Conservation (phyloP, 2,113 vertebrate genomes). For the Stegostoma tigrinum region DNA sequence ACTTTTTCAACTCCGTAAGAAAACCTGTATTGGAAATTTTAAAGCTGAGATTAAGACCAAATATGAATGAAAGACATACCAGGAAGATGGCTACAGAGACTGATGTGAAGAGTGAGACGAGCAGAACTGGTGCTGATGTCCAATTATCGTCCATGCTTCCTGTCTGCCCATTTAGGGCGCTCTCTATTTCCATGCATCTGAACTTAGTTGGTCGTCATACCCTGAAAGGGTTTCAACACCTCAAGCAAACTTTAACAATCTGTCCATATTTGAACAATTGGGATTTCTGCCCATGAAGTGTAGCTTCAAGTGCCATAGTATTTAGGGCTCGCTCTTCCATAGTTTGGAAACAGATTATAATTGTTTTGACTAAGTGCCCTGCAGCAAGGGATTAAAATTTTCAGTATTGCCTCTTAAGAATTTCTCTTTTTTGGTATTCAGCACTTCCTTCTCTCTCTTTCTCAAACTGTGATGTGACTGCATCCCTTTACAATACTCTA, state of each 20-base stretch:
- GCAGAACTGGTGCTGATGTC: too few relatives aligned
- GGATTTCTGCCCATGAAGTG: neutral
- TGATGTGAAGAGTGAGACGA: neutral
- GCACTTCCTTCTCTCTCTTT: too few relatives aligned
- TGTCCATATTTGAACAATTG: neutral
- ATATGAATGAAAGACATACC: neutral
- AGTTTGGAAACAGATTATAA: neutral
- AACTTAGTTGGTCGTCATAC: neutral
- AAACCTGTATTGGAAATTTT: neutral
- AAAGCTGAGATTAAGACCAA: neutral
- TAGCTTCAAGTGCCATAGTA: neutral
- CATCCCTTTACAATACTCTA: too few relatives aligned
- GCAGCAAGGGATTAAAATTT: neutral
- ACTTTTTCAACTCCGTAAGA: neutral
- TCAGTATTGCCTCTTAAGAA: too few relatives aligned
- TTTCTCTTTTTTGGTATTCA: too few relatives aligned
- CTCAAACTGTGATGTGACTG: too few relatives aligned
- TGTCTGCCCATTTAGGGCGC: neutral
- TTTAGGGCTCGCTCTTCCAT: neutral
- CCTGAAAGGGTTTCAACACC: neutral
- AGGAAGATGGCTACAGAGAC: neutral
- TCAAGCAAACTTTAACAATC: neutral
- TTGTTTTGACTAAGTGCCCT: neutral
- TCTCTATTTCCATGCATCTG: neutral
- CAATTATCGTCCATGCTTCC: neutral